Conservation (phyloP, 2,113 vertebrate species). For the Strix uralensis region DNA sequence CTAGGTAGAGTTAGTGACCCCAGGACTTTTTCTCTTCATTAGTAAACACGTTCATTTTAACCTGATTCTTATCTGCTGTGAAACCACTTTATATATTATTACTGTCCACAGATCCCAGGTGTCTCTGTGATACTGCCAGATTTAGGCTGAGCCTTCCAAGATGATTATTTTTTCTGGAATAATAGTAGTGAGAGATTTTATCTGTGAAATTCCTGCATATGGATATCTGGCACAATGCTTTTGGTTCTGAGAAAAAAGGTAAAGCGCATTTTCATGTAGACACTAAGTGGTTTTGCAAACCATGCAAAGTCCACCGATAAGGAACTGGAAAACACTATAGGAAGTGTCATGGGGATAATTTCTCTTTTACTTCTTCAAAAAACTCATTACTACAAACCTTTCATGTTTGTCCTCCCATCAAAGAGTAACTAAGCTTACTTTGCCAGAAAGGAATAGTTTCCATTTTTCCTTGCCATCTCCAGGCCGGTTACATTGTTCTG, state of each 20-base stretch:
- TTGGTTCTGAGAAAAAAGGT: neutral
- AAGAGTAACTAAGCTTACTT: neutral
- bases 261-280: neutral
- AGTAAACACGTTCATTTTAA: neutral
- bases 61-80: neutral
- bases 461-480: neutral
- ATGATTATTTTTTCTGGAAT: constrained; percentile 1
- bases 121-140: neutral
- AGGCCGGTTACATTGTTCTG: neutral
- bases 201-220: neutral
- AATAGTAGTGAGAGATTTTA: constrained; percentile 9
- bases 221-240: neutral
- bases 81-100: neutral
- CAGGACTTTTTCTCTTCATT: neutral
- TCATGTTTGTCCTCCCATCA: neutral
- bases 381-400: neutral
- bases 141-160: neutral
- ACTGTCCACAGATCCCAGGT: constrained; percentile 10
- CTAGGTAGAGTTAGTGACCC: neutral
- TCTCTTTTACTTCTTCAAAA: neutral
- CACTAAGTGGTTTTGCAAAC: neutral
- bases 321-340: neutral
- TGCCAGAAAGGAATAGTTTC: neutral
- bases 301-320: neutral
- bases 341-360: neutral